Base-by-base conservation (phyloP, 2,797 vertebrate species). In the Rhabdomys pumilio region DNA sequence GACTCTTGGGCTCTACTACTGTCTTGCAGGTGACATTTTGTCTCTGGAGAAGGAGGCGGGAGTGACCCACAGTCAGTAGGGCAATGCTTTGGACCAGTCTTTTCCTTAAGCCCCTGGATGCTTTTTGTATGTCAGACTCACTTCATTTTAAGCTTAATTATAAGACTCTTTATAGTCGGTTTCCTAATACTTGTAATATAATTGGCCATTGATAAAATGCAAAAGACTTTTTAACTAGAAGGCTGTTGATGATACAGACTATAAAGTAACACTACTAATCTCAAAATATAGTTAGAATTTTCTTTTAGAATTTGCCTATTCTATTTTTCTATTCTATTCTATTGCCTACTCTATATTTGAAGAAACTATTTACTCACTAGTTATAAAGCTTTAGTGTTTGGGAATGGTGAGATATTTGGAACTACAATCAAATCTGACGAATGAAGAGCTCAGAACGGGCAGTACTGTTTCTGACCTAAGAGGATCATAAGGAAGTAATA, bases 61-160 rank as follows among this genome's bases (percentile, higher is more conserved):
- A 31, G 1, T 0, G 2, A 34, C 73, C n/a, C 47, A 38, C 0
- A 13, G n/a, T 73, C 17, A 76, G 17, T 0, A 20, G n/a, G 15
- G 26, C 9, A 1, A 4, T 26, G 77, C 83, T 89, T n/a, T n/a
- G 67, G 50, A 63, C 14, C 31, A 20, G 38, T 89, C 41, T 69
- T 65, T 59, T 82, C n/a, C 47, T 94, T 76, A 90, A 77, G 47
- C 4, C 50, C 26, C 29, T 20, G 8, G 67, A 13, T 61, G 59
- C 13, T 72, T 63, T 94, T 57, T 41, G 15, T 83, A 55, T 38
- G 53, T n/a, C 85, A 90, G 22, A 26, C 8, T 86, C 22, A 77
- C 31, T 84, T 53, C 31, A 47, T 55, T 61, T 24, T 14, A 83
- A 65, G 22, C 77, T 93, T 75, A 38, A 34, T 89, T 44, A 29